A percentile compares a stretch with the other conserved stretches of the same genome.
These are phyloP conservation scores for Spinus pinus DNA, from an alignment of 2,797 vertebrate genomes.

Conservation along the genomic window DNA sequence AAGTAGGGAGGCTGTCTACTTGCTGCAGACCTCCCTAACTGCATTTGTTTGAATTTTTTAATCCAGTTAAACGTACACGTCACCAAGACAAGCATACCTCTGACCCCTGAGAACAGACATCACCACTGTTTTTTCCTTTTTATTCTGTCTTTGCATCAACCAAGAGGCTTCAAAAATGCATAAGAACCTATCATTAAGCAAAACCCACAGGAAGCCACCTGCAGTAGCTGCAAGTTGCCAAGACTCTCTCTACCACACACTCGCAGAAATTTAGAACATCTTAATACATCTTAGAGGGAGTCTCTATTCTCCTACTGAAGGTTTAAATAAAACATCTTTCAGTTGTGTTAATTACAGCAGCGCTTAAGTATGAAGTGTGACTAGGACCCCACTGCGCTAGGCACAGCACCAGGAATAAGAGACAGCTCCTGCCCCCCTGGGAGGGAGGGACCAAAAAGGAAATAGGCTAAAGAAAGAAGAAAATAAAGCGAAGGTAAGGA, in stretches of 20 bases:
- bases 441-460: not conserved
- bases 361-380: not conserved
- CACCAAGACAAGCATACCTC: not conserved
- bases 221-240: not conserved
- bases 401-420: not conserved
- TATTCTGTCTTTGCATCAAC: not conserved
- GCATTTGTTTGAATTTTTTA: not conserved
- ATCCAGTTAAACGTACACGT: not conserved
- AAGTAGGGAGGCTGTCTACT: not conserved
- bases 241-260: not conserved
- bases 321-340: not conserved
- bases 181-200: fast-evolving
- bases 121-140: not conserved
- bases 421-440: not conserved
- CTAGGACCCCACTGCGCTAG: not conserved
- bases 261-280: not conserved
- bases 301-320: not conserved
- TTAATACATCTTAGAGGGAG: not conserved
- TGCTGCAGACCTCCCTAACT: not conserved
- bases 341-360: not conserved
- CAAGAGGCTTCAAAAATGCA: not conserved
- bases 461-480: not conserved
- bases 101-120: not conserved
- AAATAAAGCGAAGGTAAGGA: not conserved
- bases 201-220: not conserved